Evolutionary conservation across 2,113 vertebrate species (phyloP).

Genomic region (Coracopsis vasa): DNA sequence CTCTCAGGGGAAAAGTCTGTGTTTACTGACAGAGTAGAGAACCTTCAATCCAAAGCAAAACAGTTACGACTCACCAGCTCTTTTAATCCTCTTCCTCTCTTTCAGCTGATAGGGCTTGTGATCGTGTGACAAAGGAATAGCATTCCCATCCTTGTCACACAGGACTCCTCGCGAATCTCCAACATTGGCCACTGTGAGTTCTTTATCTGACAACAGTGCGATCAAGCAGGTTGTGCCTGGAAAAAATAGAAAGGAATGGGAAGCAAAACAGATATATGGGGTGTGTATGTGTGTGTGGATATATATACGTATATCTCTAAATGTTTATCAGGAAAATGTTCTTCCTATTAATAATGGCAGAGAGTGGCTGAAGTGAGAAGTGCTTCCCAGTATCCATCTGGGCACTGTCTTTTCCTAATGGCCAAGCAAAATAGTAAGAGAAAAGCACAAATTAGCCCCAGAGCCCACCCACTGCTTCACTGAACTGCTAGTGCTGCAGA

Average conservation of each 20-base stretch:
- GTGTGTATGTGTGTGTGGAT: fast-evolving
- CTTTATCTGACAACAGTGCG: conserved; percentile 91
- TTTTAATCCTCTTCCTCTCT: conserved; percentile 97
- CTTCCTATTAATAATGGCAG: background rate
- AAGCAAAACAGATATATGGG: background rate
- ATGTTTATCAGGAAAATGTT: background rate
- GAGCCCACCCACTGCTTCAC: background rate
- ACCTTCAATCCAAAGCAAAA: background rate
- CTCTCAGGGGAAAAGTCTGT: background rate
- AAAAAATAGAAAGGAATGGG: background rate
- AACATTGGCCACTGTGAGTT: conserved; percentile 94
- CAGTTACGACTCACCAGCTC: conserved; percentile 81
- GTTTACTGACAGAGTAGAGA: background rate
- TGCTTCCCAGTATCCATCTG: background rate
- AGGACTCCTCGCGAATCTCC: conserved; percentile 94
- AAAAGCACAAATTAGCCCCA: background rate
- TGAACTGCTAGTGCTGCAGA: background rate
- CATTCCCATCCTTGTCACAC: conserved; percentile 95
- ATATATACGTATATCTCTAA: fast-evolving
- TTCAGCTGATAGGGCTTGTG: conserved; percentile 99
- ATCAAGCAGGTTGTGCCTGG: conserved; percentile 96
- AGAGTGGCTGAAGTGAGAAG: background rate
- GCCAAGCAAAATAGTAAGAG: background rate
- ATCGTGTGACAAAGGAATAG: conserved; percentile 93
- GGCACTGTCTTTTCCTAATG: background rate